Evolutionary conservation across 2,888 invertebrate species (phyloP).

Genomic region (Hirtodrosophila trivittata): DNA sequence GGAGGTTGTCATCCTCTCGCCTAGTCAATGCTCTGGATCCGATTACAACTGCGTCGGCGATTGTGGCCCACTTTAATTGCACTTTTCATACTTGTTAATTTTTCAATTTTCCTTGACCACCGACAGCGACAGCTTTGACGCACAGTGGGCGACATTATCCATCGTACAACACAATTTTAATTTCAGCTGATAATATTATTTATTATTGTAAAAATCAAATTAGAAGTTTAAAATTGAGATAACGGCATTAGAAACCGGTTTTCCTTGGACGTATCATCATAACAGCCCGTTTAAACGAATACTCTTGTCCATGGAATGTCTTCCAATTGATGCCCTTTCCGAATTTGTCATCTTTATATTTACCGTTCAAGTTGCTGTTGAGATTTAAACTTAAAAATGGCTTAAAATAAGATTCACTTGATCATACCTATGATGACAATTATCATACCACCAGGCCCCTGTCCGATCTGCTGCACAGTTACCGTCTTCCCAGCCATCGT

Average conservation of each 20-base stretch:
- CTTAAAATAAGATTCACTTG: no score
- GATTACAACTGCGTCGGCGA: slow-evolving; percentile 51
- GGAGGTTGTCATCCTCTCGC: slow-evolving; percentile 58
- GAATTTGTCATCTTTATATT: no score
- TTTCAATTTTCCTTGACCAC: slow-evolving; percentile 80
- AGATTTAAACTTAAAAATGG: no score
- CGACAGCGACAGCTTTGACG: slow-evolving; percentile 48
- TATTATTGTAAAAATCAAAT: no score
- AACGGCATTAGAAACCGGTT: no score
- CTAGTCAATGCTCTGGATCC: slow-evolving; percentile 34
- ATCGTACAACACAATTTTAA: no score
- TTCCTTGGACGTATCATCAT: background rate
- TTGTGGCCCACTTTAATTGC: slow-evolving; percentile 79
- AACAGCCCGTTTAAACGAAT: slow-evolving; percentile 1
- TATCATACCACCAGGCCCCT: no score
- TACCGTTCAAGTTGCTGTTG: no score
- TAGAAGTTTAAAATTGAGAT: background rate
- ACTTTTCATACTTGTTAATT: slow-evolving; percentile 83
- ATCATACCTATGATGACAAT: no score
- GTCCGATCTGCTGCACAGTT: no score
- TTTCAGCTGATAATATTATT: no score
- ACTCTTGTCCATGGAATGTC: slow-evolving; percentile 2
- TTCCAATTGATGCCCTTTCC: slow-evolving; percentile 1
- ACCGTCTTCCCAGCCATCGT: no score
- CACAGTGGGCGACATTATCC: background rate